These are phyloP conservation scores for Melanaphis sacchari DNA, from an alignment of 1,140 invertebrate species.

Conservation along the genomic window DNA sequence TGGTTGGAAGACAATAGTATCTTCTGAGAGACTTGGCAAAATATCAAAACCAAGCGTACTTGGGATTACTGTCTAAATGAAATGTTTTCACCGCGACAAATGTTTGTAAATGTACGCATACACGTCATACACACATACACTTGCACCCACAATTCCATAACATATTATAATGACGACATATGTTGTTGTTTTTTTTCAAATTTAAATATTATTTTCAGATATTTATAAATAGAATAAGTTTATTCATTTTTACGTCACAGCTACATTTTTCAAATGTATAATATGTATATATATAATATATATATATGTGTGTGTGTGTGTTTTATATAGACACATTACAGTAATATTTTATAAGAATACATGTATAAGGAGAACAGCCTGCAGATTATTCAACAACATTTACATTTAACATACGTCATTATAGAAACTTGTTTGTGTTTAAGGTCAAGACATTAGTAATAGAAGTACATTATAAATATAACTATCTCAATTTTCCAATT, in stretches of 20 bases:
- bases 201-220: no score
- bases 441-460: background rate
- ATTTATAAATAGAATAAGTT: no score
- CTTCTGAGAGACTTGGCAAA: background rate
- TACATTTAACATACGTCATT: background rate
- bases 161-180: background rate
- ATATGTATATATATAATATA: no score
- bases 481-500: background rate
- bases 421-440: background rate
- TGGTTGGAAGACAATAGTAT: background rate
- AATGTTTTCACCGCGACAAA: background rate
- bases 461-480: background rate
- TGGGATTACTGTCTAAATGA: background rate
- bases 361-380: background rate
- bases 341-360: background rate
- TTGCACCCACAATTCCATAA: background rate
- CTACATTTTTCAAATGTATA: no score
- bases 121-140: background rate
- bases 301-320: no score
- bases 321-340: no score
- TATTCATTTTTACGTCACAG: no score
- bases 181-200: no score
- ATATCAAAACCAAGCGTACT: conserved; percentile 21
- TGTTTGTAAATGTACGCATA: background rate
- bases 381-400: background rate